Percentiles rank a stretch among this genome's conserved stretches.
Evolutionary conservation across 2,888 invertebrate species (phyloP).

Genomic region (Criorhina ranunculi): DNA sequence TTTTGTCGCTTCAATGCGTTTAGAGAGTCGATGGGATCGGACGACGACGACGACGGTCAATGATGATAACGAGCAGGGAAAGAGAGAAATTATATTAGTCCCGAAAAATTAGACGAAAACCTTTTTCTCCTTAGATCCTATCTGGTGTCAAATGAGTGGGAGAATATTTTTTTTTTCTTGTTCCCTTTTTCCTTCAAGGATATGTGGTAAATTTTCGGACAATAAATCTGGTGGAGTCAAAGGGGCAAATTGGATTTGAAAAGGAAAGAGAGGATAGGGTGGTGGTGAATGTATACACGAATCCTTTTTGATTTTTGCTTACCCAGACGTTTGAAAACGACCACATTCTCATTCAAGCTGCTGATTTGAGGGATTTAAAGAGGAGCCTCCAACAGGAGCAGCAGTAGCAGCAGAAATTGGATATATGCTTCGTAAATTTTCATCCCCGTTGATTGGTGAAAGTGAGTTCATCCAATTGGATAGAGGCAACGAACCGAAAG

Average conservation of each 20-base stretch:
- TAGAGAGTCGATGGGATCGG: conserved; percentile 17
- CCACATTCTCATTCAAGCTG: conserved; percentile 28
- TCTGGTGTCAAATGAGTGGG: conserved; percentile 70
- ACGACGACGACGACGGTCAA: conserved; percentile 23
- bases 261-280: neutral
- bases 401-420: conserved; percentile 50
- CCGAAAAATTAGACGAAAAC: conserved; percentile 59
- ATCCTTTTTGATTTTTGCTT: conserved; percentile 70
- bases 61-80: conserved; percentile 38
- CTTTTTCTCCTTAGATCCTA: conserved; percentile 56
- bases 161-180: conserved; percentile 33
- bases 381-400: conserved; percentile 7
- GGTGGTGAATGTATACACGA: conserved; percentile 29
- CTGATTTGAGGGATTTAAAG: conserved; percentile 1
- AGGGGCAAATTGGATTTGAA: conserved; percentile 50
- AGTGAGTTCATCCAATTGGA: conserved; percentile 76
- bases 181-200: conserved; percentile 6
- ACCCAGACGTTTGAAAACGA: conserved; percentile 62
- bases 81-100: conserved; percentile 63
- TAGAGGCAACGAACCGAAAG: conserved; percentile 69
- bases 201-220: conserved; percentile 56
- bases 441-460: conserved; percentile 75
- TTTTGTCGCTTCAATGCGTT: conserved; percentile 71
- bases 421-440: conserved; percentile 74
- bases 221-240: conserved; percentile 66